phyloP scores from a whole-genome alignment of 2,888 invertebrate genomes.

The Odontomyia ornata region DNA sequence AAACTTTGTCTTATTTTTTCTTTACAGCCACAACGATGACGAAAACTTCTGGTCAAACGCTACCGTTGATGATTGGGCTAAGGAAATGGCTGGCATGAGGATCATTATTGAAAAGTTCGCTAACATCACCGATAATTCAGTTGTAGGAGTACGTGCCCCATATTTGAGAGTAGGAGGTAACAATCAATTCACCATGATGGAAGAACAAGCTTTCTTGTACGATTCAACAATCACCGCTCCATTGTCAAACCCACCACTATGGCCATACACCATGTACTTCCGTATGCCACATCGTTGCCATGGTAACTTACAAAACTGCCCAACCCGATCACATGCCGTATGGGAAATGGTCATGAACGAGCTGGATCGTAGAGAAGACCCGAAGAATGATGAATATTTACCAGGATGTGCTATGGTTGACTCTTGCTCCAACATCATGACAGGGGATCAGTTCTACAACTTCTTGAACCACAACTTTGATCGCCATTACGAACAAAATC shows the following conservation, averaged over 20 bases:
- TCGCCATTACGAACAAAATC: constrained; percentile 88
- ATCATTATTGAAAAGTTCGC: constrained; percentile 90
- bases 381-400: constrained; percentile 85
- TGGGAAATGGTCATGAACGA: constrained; percentile 98
- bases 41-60: constrained; percentile 94
- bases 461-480: constrained; percentile 94
- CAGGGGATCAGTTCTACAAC: constrained; percentile 93
- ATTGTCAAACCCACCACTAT: constrained; percentile 88
- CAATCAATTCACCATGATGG: constrained; percentile 98
- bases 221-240: constrained; percentile 95
- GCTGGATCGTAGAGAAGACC: constrained; percentile 89
- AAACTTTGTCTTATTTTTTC: background rate
- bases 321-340: constrained; percentile 90
- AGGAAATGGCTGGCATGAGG: constrained; percentile 94
- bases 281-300: constrained; percentile 94
- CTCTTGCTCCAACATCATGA: constrained; percentile 91
- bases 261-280: constrained; percentile 99
- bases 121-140: constrained; percentile 89
- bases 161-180: constrained; percentile 92
- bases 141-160: constrained; percentile 90
- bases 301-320: constrained; percentile 90
- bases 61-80: constrained; percentile 91
- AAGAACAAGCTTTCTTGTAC: constrained; percentile 92
- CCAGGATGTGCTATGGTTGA: constrained; percentile 95
- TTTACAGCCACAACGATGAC: constrained; percentile 83